Base-by-base conservation (phyloP, 2,797 vertebrate genomes). In the Melanotaenia maccullochi region DNA sequence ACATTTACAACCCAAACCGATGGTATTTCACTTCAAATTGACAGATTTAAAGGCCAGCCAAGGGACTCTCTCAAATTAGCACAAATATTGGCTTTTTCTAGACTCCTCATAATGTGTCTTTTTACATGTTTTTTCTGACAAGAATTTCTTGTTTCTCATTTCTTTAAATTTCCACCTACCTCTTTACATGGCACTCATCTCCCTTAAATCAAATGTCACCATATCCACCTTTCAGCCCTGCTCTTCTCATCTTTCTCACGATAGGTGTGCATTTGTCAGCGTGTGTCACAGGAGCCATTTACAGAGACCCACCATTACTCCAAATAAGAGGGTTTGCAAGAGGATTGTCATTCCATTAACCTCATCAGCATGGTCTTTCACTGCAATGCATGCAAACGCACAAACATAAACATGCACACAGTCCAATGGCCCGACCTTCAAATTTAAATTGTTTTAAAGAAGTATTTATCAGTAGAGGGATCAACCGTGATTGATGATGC, bases 31-130 rank as follows among this genome's bases (percentile, higher is more conserved):
- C 38, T 16, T 64, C 24, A 24, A 75, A 79, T 54, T 71, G 86
- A 71, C 84, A 80, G 70, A 81, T 84, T 86, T 79, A 84, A 84
- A 87, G 82, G 76, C 63, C 76, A 78, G 61, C 63, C 0, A 40
- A 64, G 71, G 54, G 47, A 75, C 32, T 57, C 32, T 57, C 60
- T 58, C 59, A 75, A 79, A 85, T 64, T 40, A 86, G 66, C 60
- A 65, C 73, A 75, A 78, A 86, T 72, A 78, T 73, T 76, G 62
- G 65, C 60, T 78, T 76, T 61, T 73, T 70, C 65, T 16, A 32
- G 32, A 42, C 47, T 78, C 7, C 14, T 24, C 30, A 33, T 18
- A 38, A 32, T 25, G 33, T 5, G 25, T 55, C 52, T 47, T 72
- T 61, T 58, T 40, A 40, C 32, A 13, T 65, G 63, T 36, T 67